These are phyloP conservation scores for Heliothis subflexa DNA, from an alignment of 1,140 invertebrate genomes.

Conservation along the genomic window DNA sequence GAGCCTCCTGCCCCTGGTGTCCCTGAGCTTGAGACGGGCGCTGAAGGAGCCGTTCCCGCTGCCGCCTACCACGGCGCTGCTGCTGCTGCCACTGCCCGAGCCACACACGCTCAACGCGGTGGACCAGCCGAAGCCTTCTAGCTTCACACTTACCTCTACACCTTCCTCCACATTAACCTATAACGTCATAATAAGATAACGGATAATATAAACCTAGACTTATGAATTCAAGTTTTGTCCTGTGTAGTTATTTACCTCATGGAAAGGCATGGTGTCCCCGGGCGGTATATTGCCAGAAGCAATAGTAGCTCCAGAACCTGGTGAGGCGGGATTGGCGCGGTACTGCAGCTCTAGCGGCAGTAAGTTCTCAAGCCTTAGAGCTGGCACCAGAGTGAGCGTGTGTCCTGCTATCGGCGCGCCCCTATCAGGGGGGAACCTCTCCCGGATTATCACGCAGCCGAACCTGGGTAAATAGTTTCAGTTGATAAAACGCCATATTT, in stretches of 20 bases:
- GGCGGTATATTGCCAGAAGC: conserved; percentile 85
- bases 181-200: conserved; percentile 11
- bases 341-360: conserved; percentile 91
- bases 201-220: background rate
- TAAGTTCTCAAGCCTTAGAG: conserved; percentile 93
- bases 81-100: conserved; percentile 63
- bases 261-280: conserved; percentile 74
- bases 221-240: background rate
- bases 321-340: conserved; percentile 84
- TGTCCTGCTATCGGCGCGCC: conserved; percentile 91
- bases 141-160: conserved; percentile 90
- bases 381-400: conserved; percentile 93
- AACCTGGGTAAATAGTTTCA: conserved; percentile 86
- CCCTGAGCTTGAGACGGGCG: conserved; percentile 86
- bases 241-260: conserved; percentile 60
- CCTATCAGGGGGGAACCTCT: conserved; percentile 92
- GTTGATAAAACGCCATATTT: background rate
- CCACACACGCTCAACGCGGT: conserved; percentile 87
- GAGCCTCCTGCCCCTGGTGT: conserved; percentile 90
- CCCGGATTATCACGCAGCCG: conserved; percentile 92
- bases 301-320: conserved; percentile 85
- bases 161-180: conserved; percentile 90
- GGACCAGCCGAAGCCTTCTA: conserved; percentile 94
- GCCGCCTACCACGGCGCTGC: conserved; percentile 67
- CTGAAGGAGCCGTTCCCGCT: conserved; percentile 72